Evolutionary conservation across 2,113 vertebrate species (phyloP).

Genomic region (Laticauda laticaudata): DNA sequence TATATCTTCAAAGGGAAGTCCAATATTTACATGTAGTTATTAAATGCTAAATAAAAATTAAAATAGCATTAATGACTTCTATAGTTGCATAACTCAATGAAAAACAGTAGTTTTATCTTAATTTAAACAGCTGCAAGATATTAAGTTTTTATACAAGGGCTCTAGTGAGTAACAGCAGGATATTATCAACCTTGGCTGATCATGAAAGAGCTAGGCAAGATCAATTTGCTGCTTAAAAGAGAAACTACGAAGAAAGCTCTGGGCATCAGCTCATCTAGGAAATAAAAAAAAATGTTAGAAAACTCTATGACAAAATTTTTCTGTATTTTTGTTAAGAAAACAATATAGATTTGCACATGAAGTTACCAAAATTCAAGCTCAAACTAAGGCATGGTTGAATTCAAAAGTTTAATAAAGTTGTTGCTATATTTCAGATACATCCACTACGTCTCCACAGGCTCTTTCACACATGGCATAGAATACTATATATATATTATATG

Average conservation of each 20-base stretch:
- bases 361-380: neutral
- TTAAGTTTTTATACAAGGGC: neutral
- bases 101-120: slow-evolving; percentile 13
- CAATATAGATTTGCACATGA: neutral
- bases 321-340: neutral
- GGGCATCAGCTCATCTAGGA: neutral
- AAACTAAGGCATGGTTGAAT: neutral
- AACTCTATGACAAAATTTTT: neutral
- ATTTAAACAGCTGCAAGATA: neutral
- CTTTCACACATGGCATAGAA: neutral
- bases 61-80: slow-evolving; percentile 17
- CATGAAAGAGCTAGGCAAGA: neutral
- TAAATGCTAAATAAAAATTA: slow-evolving; percentile 10
- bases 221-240: neutral
- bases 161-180: neutral
- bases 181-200: neutral
- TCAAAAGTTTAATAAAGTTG: neutral
- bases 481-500: no score
- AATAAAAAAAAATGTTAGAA: neutral
- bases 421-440: neutral
- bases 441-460: neutral
- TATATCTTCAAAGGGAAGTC: slow-evolving; percentile 28
- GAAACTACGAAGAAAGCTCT: neutral
- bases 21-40: slow-evolving; percentile 32
- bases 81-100: neutral